Conservation (phyloP, 2,888 invertebrate genomes). For the Cacoxenus indagator region DNA sequence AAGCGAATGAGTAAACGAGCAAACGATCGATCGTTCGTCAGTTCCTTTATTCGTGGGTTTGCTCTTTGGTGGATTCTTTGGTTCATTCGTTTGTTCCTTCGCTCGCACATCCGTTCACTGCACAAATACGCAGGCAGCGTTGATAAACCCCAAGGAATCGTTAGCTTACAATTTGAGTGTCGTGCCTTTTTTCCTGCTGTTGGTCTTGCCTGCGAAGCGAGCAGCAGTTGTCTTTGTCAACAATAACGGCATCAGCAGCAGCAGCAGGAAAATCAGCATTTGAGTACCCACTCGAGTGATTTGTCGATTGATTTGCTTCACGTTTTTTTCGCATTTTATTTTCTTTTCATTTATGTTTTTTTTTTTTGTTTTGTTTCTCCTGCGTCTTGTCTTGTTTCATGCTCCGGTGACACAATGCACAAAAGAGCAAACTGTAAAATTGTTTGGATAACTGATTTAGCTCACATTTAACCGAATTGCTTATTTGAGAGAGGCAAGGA, state of each 20-base stretch:
- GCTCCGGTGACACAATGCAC: constrained; percentile 64
- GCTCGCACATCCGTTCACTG: not conserved
- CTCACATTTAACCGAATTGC: constrained; percentile 64
- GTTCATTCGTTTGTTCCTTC: not conserved
- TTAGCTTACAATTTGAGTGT: constrained; percentile 54
- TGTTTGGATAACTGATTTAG: constrained; percentile 66
- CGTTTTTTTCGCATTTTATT: constrained; percentile 40
- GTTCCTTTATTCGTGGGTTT: not conserved
- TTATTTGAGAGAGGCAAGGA: constrained; percentile 42
- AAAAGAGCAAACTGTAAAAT: constrained; percentile 55
- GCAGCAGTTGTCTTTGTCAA: constrained; percentile 36
- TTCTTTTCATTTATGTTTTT: constrained; percentile 17
- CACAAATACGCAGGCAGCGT: not conserved
- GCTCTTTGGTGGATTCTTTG: not conserved
- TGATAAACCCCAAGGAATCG: constrained; percentile 53
- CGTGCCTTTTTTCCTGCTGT: constrained; percentile 34
- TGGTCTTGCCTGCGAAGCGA: not conserved
- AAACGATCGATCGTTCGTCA: not conserved
- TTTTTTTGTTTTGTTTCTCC: constrained; percentile 34
- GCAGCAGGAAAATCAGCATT: constrained; percentile 13
- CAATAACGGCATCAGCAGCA: constrained; percentile 39
- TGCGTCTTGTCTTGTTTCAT: constrained; percentile 16
- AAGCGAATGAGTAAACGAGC: constrained; percentile 54
- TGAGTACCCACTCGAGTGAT: constrained; percentile 64
- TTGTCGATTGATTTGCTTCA: constrained; percentile 66